Evolutionary conservation across 1,140 invertebrate genomes (phyloP).

Genomic region (Leptinotarsa undecemlineata): DNA sequence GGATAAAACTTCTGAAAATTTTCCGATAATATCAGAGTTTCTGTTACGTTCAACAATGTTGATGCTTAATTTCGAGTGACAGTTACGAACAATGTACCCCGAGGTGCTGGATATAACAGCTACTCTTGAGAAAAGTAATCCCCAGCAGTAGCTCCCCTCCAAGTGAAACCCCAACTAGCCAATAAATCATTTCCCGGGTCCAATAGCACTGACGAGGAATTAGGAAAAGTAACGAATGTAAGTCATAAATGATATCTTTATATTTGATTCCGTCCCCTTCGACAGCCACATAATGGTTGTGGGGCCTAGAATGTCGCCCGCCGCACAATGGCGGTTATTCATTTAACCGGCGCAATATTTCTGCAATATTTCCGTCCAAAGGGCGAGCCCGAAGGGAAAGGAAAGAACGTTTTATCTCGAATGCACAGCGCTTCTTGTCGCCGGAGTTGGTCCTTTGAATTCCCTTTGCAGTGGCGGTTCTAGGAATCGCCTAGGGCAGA

Average conservation of each 20-base stretch:
- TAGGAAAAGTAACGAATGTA: slow-evolving; percentile 18
- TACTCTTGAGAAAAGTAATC: no score
- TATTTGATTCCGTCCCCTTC: slow-evolving; percentile 11
- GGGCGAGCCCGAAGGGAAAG: neutral
- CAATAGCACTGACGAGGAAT: neutral
- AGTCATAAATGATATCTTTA: slow-evolving; percentile 20
- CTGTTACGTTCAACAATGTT: no score
- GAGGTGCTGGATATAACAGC: no score
- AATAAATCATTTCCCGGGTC: neutral
- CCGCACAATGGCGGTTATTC: slow-evolving; percentile 1
- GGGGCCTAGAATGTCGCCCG: neutral
- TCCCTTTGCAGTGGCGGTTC: neutral
- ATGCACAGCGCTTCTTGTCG: neutral
- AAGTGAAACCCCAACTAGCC: neutral
- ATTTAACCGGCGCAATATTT: slow-evolving; percentile 3
- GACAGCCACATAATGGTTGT: neutral
- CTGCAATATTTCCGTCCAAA: neutral
- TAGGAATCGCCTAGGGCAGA: no score
- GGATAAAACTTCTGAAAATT: no score
- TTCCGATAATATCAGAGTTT: no score
- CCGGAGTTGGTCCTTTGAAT: neutral
- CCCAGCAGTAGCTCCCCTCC: no score
- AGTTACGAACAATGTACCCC: no score
- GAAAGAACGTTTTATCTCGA: slow-evolving; percentile 2
- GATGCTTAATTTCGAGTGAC: no score